Percentiles rank a stretch among this genome's conserved stretches.
phyloP scores from a whole-genome alignment of 2,113 vertebrate species.

The Pachypanchax playfairii region DNA sequence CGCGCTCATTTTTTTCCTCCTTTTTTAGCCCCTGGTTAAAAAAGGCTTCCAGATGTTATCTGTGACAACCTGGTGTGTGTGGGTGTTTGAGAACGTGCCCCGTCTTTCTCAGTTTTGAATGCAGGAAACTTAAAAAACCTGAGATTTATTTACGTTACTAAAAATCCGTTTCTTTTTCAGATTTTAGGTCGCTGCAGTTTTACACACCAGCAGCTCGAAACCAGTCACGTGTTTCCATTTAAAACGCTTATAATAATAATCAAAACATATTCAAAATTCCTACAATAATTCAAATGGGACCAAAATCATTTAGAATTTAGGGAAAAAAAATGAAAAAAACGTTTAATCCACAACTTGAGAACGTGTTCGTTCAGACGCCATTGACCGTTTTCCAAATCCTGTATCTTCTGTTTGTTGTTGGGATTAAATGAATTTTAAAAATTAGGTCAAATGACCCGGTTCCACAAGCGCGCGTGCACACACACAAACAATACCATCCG shows the following conservation, averaged over 20 bases:
- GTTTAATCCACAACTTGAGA: background rate
- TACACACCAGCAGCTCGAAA: no score
- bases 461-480: slow-evolving; percentile 27
- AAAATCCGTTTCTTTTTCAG: no score
- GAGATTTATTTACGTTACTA: no score
- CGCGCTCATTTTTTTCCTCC: slow-evolving; percentile 50
- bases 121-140: background rate
- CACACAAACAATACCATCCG: slow-evolving; percentile 44
- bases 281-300: no score
- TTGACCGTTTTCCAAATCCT: slow-evolving; percentile 23
- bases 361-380: background rate
- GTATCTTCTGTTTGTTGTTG: slow-evolving; percentile 44
- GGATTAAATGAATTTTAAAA: slow-evolving; percentile 55
- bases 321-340: no score
- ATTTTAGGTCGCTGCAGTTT: no score
- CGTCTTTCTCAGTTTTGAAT: no score
- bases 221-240: no score
- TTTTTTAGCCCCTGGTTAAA: slow-evolving; percentile 16
- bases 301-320: background rate
- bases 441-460: slow-evolving; percentile 67
- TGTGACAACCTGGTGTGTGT: slow-evolving; percentile 38
- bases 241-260: no score
- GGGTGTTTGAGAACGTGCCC: slow-evolving; percentile 25
- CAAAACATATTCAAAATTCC: no score
- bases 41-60: slow-evolving; percentile 64